Evolutionary conservation across 92 coral and sea anemone species (phyloP).

Genomic region (Nematostella vectensis): DNA sequence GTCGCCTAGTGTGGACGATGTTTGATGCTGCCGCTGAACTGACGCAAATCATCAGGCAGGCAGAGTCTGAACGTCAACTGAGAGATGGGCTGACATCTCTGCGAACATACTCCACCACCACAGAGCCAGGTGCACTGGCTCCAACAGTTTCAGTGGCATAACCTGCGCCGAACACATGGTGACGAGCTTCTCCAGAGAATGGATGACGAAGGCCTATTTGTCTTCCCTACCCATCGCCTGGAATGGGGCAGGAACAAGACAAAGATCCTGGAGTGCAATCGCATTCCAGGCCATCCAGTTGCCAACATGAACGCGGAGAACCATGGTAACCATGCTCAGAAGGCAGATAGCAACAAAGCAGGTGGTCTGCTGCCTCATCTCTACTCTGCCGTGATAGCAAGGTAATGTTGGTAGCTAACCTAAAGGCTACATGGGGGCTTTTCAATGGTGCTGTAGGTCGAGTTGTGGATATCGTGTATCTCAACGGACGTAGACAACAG

Average conservation of each 20-base stretch:
- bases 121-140: too few species aligned
- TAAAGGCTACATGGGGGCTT: too few species aligned
- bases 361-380: conserved; percentile 24
- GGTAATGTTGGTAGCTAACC: too few species aligned
- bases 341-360: conserved; percentile 34
- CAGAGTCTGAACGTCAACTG: too few species aligned
- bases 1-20: conserved; percentile 28
- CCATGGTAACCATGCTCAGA: conserved; percentile 19
- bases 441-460: too few species aligned
- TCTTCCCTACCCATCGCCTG: conserved; percentile 32
- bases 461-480: too few species aligned
- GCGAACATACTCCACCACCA: conserved; percentile 18
- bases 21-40: conserved; percentile 29
- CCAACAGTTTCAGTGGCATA: too few species aligned
- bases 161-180: conserved; percentile 14
- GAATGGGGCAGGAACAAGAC: conserved; percentile 30
- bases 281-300: conserved; percentile 19
- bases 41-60: conserved; percentile 21
- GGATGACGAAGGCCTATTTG: too few species aligned
- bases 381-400: conserved; percentile 33
- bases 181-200: too few species aligned
- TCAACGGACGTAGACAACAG: too few species aligned
- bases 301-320: conserved; percentile 26
- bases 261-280: too few species aligned
- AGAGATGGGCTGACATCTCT: conserved; percentile 24